Base-by-base conservation (phyloP, 2,797 vertebrate species). In the Chaunax sp. region DNA sequence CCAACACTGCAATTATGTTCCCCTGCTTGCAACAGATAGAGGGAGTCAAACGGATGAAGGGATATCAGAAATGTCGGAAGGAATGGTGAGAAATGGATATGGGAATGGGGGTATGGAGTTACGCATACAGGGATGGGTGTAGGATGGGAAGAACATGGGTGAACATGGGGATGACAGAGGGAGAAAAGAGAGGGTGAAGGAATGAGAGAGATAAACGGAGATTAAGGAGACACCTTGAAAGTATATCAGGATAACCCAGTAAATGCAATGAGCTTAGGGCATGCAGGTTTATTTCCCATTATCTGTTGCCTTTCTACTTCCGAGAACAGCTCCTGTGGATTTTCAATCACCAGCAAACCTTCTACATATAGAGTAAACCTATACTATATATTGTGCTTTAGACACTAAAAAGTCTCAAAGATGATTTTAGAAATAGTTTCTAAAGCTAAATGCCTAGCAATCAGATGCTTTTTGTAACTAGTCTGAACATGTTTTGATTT, bases 201-300 rank as follows among this genome's bases (percentile, higher is more conserved):
- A 25, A 28, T n/a, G 37, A 51, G 66, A 43, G 46, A 46, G 33
- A 20, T 28, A 69, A 38, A 12, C 8, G 41, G 72, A 55, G 62
- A 70, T 69, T 47, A 52, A 53, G 7, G 53, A 71, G 56, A 52
- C 35, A 18, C 43, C 19, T 28, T 26, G 40, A 40, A 26, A 40
- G 53, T 65, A 64, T 47, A 45, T 33, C 28, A 28, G 51, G 40
- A 67, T 55, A 69, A 40, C 49, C 60, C 25, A 45, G 52, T 47
- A 49, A 68, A 37, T 40, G 64, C 51, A 55, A 16, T 23, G 35
- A 0, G 28, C 74, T 72, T 69, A 43, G 44, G 56, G 76, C 72
- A 75, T 51, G 50, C 57, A 18, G 62, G 57, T 75, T 75, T 19
- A 61, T 54, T 72, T 72, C 63, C 59, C 43, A 83, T 78, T 69